Base-by-base conservation (phyloP, 2,113 vertebrate species). In the Oriolus oriolus region DNA sequence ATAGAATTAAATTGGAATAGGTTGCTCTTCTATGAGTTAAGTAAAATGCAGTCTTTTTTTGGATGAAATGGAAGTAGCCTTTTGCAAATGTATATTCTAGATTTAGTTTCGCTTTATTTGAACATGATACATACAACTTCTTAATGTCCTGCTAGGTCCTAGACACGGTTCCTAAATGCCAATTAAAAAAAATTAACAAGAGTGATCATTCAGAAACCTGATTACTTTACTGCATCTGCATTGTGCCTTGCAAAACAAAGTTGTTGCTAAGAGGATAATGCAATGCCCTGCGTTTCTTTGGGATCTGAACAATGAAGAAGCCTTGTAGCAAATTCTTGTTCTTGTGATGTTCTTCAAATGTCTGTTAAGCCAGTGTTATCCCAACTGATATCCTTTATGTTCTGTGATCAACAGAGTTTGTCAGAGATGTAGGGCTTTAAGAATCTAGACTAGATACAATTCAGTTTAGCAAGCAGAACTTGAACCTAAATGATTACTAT, bases 401-500 rank as follows among this genome's bases (percentile, higher is more conserved):
- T 87, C 50, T 53, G 28, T 76, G 57, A 54, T 82, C 70, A 80
- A n/a, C 44, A 49, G 77, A 31, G 82, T 66, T 87, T 92, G 35
- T 50, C 49, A n/a, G 73, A 84, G 39, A 16, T 70, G 9, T 68
- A 57, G 45, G 57, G 4, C 57, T 96, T 91, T 54, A 91, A 87
- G 52, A 39, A 50, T 81, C 91, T 60, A 65, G 73, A 74, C 45
- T 79, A 86, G 61, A 71, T 87, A 64, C 47, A 94, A 84, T 85
- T 96, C 86, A 92, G 39, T 91, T 89, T 83, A 95, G 73, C 61
- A 92, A 69, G 87, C 82, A 96, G 94, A 96, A 49, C 82, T 96
- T 90, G 79, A 95, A 92, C 35, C 39, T 95, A 81, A 96, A 95
- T 78, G 56, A 91, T 93, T 92, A 63, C 92, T 96, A 16, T 97